Evolutionary conservation across 1,140 invertebrate genomes (phyloP), one percentile per base, ranked within the genome.

Genomic region (Euura lappo): DNA sequence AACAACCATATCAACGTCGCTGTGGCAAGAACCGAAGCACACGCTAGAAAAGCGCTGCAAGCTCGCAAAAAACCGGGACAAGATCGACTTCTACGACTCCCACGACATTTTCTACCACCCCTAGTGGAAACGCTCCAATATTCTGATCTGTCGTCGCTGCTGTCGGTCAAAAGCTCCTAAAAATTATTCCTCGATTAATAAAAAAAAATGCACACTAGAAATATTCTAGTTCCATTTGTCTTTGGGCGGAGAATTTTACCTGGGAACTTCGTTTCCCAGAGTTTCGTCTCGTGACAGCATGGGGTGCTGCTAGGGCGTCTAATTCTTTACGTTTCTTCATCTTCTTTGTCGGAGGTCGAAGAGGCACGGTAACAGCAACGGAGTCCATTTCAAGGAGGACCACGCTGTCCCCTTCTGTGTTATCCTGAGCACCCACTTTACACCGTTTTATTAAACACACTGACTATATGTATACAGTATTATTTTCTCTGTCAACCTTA

Each of bases 1-100:
- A 93, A 93, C 3, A 93, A 87, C 91, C 92, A 93, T 72, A 93
- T 88, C 51, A 93, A 89, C 60, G 91, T 91, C 28, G 90, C 89
- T 6, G 92, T 92, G 45, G 91, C 90, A 2, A 92, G 88, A n/a
- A 92, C 88, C 75, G 91, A 91, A 3, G 91, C 89, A 76, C 91
- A 91, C 44, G 91, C 86, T 4, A 92, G 88, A 72, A 92, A 88
- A 11, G 89, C 89, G 44, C 90, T 90, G 75, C 91, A 92, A 8
- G 91, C 89, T 47, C 90, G 87, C 45, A 92, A 77, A 71, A 92
- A 86, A 67, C 87, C 86, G 2, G 84, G 83, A 77, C 88, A 90
- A 45, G 79, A 74, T 65, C 82, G 83, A 70, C 78, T 72, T 72
- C 79, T 80, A 67, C 80, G 79, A 60, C 45, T 44, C 45, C 79